phyloP scores from a whole-genome alignment of 2,888 invertebrate genomes.

The Apodemia zela region DNA sequence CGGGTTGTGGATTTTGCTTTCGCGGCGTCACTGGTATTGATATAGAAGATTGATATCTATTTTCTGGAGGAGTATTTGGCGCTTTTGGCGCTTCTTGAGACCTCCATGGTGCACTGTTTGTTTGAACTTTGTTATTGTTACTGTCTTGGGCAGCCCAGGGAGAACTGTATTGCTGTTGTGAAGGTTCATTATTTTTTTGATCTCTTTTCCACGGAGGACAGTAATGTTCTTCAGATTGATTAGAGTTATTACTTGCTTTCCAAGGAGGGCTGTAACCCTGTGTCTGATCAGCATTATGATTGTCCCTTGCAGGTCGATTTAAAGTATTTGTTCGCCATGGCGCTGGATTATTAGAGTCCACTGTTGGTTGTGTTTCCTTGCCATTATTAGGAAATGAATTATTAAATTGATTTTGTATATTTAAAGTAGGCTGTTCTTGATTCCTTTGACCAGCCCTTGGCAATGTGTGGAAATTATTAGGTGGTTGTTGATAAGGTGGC shows the following conservation, averaged over 20 bases:
- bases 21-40: conserved; percentile 70
- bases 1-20: conserved; percentile 54
- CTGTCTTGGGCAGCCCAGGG: conserved; percentile 53
- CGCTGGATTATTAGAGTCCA: conserved; percentile 45
- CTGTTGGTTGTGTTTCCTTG: conserved; percentile 45
- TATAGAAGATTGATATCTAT: conserved; percentile 70
- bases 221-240: conserved; percentile 37
- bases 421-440: conserved; percentile 43
- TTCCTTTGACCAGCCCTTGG: conserved; percentile 58
- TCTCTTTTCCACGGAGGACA: conserved; percentile 48
- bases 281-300: conserved; percentile 48
- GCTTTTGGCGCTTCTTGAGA: conserved; percentile 45
- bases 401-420: conserved; percentile 41
- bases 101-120: conserved; percentile 52
- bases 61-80: conserved; percentile 48
- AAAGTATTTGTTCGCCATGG: conserved; percentile 68
- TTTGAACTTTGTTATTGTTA: conserved; percentile 55
- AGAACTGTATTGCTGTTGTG: conserved; percentile 53
- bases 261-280: conserved; percentile 57
- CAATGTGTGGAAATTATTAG: conserved; percentile 55
- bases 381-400: conserved; percentile 52
- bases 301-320: conserved; percentile 55
- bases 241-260: conserved; percentile 51
- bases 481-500: conserved; percentile 49
- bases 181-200: conserved; percentile 43